phyloP scores from a whole-genome alignment of 2,113 vertebrate genomes.

The Prionailurus viverrinus region DNA sequence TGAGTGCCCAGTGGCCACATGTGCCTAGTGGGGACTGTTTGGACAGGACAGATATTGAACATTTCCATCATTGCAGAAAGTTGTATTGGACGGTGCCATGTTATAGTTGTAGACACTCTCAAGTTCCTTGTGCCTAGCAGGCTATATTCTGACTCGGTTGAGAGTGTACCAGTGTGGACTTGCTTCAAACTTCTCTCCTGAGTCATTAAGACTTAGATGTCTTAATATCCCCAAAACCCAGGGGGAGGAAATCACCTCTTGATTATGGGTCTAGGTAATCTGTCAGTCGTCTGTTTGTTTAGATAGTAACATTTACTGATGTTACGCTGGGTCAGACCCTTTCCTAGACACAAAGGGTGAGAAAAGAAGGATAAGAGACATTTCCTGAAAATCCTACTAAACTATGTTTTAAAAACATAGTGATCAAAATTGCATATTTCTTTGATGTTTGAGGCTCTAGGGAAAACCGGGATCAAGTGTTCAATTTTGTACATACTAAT shows the following conservation, averaged over 20 bases:
- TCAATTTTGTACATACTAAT: not conserved
- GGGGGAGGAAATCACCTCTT: not conserved
- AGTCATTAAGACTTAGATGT: not conserved
- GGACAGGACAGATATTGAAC: not conserved
- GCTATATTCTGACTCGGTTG: not conserved
- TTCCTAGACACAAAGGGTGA: not conserved
- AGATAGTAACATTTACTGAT: not conserved
- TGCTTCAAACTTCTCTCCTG: not conserved
- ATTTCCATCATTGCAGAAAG: not conserved
- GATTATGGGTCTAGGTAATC: not conserved
- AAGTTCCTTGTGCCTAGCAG: not conserved
- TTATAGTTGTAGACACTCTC: not conserved
- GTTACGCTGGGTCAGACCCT: not conserved
- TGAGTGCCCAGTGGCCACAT: not conserved
- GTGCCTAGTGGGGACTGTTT: not conserved
- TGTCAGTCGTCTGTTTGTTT: not conserved
- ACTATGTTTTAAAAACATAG: constrained; percentile 10
- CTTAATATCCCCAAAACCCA: not conserved
- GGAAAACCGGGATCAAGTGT: not conserved
- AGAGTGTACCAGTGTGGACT: not conserved
- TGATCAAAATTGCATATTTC: not conserved
- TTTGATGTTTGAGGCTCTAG: not conserved
- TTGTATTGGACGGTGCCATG: not conserved
- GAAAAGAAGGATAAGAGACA: not conserved
- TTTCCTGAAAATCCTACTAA: not conserved